These are phyloP conservation scores for Leptopterna dolabrata DNA, from an alignment of 2,888 invertebrate species.

Conservation along the genomic window DNA sequence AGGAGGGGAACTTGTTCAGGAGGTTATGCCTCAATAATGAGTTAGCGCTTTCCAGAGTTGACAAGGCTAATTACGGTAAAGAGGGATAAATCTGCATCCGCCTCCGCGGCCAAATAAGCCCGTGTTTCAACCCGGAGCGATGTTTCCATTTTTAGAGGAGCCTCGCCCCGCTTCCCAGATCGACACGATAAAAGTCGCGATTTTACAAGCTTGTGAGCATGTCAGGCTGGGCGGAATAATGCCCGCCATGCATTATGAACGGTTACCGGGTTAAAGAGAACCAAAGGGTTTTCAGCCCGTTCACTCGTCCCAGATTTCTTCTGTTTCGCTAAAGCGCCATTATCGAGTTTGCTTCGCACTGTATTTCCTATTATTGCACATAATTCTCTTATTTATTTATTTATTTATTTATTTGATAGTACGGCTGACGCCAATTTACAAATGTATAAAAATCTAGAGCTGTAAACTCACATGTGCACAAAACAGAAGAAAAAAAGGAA, in stretches of 20 bases:
- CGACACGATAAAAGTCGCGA: background rate
- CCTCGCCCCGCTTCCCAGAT: background rate
- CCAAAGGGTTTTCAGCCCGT: background rate
- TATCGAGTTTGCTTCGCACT: background rate
- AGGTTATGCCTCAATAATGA: conserved; percentile 40
- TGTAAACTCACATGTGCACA: too few species aligned
- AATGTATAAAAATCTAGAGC: too few species aligned
- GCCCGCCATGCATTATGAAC: background rate
- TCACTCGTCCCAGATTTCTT: background rate
- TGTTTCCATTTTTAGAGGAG: background rate
- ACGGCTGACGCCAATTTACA: too few species aligned
- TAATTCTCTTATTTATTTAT: too few species aligned
- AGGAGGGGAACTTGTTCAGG: conserved; percentile 8
- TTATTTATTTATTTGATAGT: too few species aligned
- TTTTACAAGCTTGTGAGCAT: background rate
- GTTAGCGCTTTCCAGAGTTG: conserved; percentile 5
- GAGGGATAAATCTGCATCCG: conserved; percentile 32
- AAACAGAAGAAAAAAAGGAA: too few species aligned
- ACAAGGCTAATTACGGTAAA: conserved; percentile 43
- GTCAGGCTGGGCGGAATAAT: background rate
- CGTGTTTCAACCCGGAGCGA: background rate
- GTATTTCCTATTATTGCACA: background rate
- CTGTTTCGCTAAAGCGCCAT: background rate
- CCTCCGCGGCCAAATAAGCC: background rate
- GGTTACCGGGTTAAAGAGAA: background rate